A percentile compares a stretch with the other conserved stretches of the same genome.
phyloP scores from a whole-genome alignment of 2,113 vertebrate species.

The Todiramphus chloris region DNA sequence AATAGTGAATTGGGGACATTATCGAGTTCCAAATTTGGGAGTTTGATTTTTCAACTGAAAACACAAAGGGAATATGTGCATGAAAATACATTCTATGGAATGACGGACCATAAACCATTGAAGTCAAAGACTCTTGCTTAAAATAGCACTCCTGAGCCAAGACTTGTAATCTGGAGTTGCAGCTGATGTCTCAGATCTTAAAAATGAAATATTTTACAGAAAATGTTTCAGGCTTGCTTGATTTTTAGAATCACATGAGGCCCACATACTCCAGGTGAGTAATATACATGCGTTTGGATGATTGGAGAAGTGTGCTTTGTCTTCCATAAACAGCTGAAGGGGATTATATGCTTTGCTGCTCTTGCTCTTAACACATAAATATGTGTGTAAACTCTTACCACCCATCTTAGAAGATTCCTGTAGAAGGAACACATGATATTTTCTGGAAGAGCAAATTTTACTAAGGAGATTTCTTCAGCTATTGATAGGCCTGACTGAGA shows the following conservation, averaged over 20 bases:
- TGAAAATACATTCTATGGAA: neutral
- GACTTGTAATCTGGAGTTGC: neutral
- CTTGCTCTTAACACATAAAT: neutral
- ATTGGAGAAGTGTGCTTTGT: neutral
- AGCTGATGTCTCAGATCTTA: too few relatives aligned
- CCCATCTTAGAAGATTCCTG: neutral
- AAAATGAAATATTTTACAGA: too few relatives aligned
- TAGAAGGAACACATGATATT: neutral
- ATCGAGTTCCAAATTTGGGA: neutral
- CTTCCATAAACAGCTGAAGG: neutral
- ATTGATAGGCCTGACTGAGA: neutral
- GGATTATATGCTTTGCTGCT: neutral
- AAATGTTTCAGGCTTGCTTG: too few relatives aligned
- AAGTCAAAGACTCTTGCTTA: neutral
- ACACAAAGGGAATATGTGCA: rapidly evolving
- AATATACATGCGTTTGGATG: neutral
- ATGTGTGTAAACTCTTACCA: neutral
- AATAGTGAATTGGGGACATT: neutral
- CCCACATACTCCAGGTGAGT: neutral
- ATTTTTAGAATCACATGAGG: neutral
- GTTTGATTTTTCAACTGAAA: neutral
- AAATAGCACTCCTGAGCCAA: neutral
- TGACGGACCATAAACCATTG: neutral
- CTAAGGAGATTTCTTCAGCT: neutral
- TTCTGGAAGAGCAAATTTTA: neutral